Base-by-base conservation (phyloP, 2,797 vertebrate genomes). In the Fringilla coelebs region DNA sequence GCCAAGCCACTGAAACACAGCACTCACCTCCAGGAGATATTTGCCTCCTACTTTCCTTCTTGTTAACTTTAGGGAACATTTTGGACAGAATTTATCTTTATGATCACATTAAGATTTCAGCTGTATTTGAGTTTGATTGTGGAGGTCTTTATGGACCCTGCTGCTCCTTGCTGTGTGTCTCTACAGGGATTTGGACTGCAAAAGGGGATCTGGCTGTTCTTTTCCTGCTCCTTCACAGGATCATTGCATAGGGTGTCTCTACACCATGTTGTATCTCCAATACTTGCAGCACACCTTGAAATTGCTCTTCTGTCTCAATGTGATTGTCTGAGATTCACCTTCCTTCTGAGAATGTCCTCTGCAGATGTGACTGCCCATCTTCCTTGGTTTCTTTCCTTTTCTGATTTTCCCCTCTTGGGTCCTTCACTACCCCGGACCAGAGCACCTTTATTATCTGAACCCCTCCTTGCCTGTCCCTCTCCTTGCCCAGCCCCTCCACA, bases 291-390 rank as follows among this genome's bases (percentile, higher is more conserved):
- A 14, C 32, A 18, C 41, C 75, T 41, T 34, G 24, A 24, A 58
- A 45, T 10, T 81, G n/a, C 28, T 45, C 0, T 40, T 75, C 32
- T 46, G 17, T 25, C 48, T 13, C 1, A 1, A 7, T 54, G 20
- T 2, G 1, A 6, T 65, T 43, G 15, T 32, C 28, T 73, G 32
- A 51, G 20, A 32, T 26, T 51, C 55, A 29, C 0, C 0, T 62
- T 60, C 24, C 52, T 18, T 52, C 5, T 51, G 36, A n/a, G 8
- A 20, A 13, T 73, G 40, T 43, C 20, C 22, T 83, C 61, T n/a
- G n/a, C n/a, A n/a, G n/a, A 4, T n/a, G 17, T 77, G 21, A 17
- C 17, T 75, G n/a, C 31, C 29, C 31, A 32, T 14, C 9, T 54
- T 45, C 31, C 17, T 71, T 67, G 11, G 36, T 75, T 32, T 9